Evolutionary conservation across 2,797 vertebrate genomes (phyloP).

Genomic region (Atherinosoma microstoma): DNA sequence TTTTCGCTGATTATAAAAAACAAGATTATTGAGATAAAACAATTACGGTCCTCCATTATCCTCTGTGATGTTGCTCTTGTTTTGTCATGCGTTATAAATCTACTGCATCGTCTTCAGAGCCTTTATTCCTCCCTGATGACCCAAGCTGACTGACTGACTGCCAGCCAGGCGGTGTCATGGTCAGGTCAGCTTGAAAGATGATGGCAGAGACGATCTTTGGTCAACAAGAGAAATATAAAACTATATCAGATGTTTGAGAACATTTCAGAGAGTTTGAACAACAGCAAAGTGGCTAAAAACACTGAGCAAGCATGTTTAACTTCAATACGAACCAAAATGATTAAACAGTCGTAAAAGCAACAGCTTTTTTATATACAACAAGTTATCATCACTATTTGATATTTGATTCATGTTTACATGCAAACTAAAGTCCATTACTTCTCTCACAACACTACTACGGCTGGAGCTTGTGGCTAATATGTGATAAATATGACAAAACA

Average conservation of each 20-base stretch:
- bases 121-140: not conserved
- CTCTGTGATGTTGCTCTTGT: not conserved
- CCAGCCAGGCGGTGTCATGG: not conserved
- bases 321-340: too few species aligned
- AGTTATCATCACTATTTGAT: too few species aligned
- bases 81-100: not conserved
- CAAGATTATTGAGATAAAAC: not conserved
- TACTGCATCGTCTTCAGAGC: not conserved
- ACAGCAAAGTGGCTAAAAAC: not conserved
- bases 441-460: too few species aligned
- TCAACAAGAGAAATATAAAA: not conserved
- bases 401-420: too few species aligned
- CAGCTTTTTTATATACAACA: too few species aligned
- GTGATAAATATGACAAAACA: too few species aligned
- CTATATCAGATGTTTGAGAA: not conserved
- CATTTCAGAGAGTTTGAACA: not conserved
- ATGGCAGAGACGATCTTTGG: not conserved
- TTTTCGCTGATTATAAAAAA: not conserved
- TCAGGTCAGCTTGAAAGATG: not conserved
- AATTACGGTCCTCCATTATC: not conserved
- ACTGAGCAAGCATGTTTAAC: too few species aligned
- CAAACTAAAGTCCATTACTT: too few species aligned
- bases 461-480: too few species aligned
- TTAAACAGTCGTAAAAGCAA: too few species aligned
- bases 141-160: not conserved